Base-by-base conservation (phyloP, 2,888 invertebrate species). In the Altica lythri region DNA sequence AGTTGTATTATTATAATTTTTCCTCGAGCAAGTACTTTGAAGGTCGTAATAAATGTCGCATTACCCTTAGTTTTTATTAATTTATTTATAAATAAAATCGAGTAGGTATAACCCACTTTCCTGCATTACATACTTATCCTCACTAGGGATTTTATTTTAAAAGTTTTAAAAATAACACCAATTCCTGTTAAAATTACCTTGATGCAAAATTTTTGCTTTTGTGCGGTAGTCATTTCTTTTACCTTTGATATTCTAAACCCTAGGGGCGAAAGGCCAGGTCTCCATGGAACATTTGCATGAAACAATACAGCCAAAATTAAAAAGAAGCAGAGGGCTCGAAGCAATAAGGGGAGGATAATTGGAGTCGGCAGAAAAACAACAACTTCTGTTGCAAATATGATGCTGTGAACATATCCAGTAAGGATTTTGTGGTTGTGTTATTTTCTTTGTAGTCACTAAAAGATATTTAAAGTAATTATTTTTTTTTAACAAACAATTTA, bases 251-350 rank as follows among this genome's bases (percentile, higher is more conserved):
- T 42, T 42, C 14, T 19, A 27, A 25, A 13, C 42, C 42, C 42
- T 6, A 4, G 27, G 27, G 42, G 6, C 14, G 1, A 9, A 10
- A 42, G 27, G 10, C 25, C 42, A 2, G 37, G 14, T 16, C 37
- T 18, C 37, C 18, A 18, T 17, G 17, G 22, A 27, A 27, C 27
- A 42, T 42, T 42, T 42, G 42, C 27, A 42, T 42, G 22, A 42
- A 42, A 42, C 42, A 42, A 42, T 42, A 42, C 27, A 42, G 42
- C 27, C 42, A 22, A 42, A 42, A 42, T 42, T 42, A 42, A 42
- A 42, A 42, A 25, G 42, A 27, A 42, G 42, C 42, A 27, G 4
- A 42, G 30, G n/a, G 42, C 42, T 27, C 17, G 25, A 42, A 42
- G 42, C 42, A 42, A 25, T 42, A 42, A 27, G 42, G 42, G 42